These are phyloP conservation scores for Stramonita haemastoma DNA, from an alignment of 2,888 invertebrate species.

Conservation along the genomic window DNA sequence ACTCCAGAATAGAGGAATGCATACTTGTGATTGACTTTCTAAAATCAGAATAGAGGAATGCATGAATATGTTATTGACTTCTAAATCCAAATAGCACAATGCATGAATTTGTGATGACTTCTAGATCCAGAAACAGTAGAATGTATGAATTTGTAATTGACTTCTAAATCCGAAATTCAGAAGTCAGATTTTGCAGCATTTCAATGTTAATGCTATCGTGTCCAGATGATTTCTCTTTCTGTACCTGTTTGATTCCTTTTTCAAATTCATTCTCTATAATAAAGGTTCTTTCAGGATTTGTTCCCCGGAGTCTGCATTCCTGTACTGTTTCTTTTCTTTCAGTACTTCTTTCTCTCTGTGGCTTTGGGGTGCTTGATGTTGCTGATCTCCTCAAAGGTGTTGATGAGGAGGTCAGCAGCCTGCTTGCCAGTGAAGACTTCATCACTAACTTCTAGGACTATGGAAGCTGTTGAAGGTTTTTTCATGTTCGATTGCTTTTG, in stretches of 20 bases:
- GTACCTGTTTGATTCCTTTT: conserved; percentile 6
- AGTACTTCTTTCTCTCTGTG: neutral
- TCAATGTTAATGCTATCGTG: conserved; percentile 9
- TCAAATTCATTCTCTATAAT: neutral
- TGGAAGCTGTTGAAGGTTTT: neutral
- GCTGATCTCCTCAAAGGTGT: neutral
- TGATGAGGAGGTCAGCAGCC: neutral
- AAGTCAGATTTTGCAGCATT: conserved; percentile 5
- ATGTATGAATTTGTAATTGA: too few species aligned
- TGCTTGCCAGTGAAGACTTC: neutral
- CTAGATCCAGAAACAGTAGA: too few species aligned
- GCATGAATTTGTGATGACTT: too few species aligned
- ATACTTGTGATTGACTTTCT: too few species aligned
- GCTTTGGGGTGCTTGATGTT: neutral
- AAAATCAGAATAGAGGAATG: too few species aligned
- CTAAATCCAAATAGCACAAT: too few species aligned
- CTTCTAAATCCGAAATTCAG: too few species aligned
- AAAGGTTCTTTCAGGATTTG: neutral
- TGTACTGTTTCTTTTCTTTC: neutral
- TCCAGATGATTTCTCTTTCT: neutral
- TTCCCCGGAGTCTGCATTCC: neutral
- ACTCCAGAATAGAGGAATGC: too few species aligned
- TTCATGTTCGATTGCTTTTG: neutral
- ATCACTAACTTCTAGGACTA: neutral
- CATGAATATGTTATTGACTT: too few species aligned